Conservation (phyloP, 1,140 invertebrate genomes). For the Telenomus remus region DNA sequence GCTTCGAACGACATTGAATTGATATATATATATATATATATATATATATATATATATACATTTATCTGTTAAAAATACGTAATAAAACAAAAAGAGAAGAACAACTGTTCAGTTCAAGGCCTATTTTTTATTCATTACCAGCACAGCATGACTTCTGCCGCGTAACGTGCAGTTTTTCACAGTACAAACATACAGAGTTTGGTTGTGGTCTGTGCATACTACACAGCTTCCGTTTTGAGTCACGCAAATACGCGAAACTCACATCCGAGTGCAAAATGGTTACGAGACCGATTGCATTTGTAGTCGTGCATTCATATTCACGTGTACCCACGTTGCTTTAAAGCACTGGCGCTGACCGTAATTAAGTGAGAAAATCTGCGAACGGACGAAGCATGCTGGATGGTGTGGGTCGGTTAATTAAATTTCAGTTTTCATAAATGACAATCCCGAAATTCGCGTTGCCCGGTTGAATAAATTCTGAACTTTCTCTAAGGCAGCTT, state of each 20-base stretch:
- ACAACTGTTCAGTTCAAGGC: conserved; percentile 26
- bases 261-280: conserved; percentile 53
- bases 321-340: conserved; percentile 38
- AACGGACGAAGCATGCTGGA: conserved; percentile 20
- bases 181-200: conserved; percentile 54
- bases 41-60: no score
- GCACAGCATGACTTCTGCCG: conserved; percentile 26
- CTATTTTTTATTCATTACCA: conserved; percentile 49
- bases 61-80: no score
- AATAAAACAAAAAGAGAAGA: background rate
- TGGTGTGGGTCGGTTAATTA: conserved; percentile 51
- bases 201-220: conserved; percentile 51
- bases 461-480: conserved; percentile 34
- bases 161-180: conserved; percentile 50
- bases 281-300: conserved; percentile 39
- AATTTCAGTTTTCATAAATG: conserved; percentile 58
- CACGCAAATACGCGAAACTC: conserved; percentile 44
- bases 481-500: conserved; percentile 15
- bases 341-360: conserved; percentile 47
- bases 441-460: conserved; percentile 14
- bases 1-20: no score
- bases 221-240: conserved; percentile 48
- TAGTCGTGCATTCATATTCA: conserved; percentile 46
- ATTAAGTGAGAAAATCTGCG: conserved; percentile 55
- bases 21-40: no score